phyloP scores from a whole-genome alignment of 2,797 vertebrate genomes.

The Pterois miles region DNA sequence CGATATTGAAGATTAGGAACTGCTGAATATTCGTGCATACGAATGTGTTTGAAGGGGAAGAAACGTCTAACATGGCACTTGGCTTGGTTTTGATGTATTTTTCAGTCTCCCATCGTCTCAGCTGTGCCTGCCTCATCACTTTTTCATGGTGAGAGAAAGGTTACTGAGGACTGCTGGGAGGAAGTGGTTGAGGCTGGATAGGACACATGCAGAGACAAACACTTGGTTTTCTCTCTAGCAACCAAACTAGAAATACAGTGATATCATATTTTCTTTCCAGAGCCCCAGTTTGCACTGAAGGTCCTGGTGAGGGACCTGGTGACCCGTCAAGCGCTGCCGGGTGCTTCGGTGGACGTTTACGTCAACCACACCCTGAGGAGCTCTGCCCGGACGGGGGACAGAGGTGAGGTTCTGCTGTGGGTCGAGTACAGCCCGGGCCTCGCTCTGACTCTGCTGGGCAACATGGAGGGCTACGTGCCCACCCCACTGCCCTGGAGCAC shows the following conservation, averaged over 20 bases:
- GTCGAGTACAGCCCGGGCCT: slow-evolving; percentile 85
- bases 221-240: not conserved
- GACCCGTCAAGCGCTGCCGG: slow-evolving; percentile 87
- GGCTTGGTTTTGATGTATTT: slow-evolving; percentile 66
- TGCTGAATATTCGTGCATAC: not conserved
- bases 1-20: not conserved
- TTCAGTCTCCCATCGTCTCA: slow-evolving; percentile 39
- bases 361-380: slow-evolving; percentile 88
- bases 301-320: slow-evolving; percentile 91
- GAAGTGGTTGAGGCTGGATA: not conserved
- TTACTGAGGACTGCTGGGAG: slow-evolving; percentile 45
- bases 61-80: not conserved
- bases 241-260: not conserved
- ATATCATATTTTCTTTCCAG: slow-evolving; percentile 57
- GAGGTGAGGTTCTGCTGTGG: slow-evolving; percentile 87
- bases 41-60: not conserved
- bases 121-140: slow-evolving; percentile 72
- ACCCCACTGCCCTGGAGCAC: slow-evolving; percentile 91
- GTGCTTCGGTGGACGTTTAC: slow-evolving; percentile 89
- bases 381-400: slow-evolving; percentile 81
- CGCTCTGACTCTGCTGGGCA: slow-evolving; percentile 88
- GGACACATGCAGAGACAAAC: slow-evolving; percentile 1
- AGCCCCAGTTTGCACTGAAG: slow-evolving; percentile 87
- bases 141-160: slow-evolving; percentile 71
- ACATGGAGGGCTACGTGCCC: slow-evolving; percentile 90